Conservation (phyloP, 1,140 invertebrate species). For the Brachionus rubens region DNA sequence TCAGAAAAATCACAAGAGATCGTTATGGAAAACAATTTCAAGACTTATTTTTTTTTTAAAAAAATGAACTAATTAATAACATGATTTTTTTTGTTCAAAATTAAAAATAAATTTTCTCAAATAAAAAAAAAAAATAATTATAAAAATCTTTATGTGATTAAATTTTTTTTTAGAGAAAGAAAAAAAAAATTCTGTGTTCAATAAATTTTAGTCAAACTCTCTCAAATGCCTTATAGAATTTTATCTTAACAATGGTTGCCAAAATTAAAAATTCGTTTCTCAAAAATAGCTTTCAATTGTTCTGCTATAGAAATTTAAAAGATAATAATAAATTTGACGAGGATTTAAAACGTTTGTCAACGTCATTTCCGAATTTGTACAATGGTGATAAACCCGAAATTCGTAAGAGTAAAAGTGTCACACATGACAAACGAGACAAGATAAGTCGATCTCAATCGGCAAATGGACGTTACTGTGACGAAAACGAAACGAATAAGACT, state of each 20-base stretch:
- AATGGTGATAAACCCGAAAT: not conserved
- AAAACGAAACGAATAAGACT: not conserved
- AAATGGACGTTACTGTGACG: not conserved
- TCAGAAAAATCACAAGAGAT: no score
- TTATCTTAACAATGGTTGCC: not conserved
- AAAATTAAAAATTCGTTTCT: slow-evolving; percentile 33
- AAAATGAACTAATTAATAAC: no score
- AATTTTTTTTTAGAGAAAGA: no score
- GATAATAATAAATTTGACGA: slow-evolving; percentile 2
- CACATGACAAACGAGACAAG: not conserved
- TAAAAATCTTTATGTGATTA: no score
- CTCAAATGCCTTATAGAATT: not conserved
- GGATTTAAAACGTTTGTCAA: not conserved
- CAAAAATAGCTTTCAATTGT: slow-evolving; percentile 33
- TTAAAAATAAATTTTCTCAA: no score
- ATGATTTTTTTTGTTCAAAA: no score
- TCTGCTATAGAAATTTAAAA: slow-evolving; percentile 22
- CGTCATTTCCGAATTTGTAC: slow-evolving; percentile 24
- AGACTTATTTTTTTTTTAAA: no score
- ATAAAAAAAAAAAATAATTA: no score
- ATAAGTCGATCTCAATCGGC: slow-evolving; percentile 1
- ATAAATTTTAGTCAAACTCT: slow-evolving; percentile 10
- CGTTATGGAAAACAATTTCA: no score
- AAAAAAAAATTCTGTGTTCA: no score
- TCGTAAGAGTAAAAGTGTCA: not conserved